Base-by-base conservation (phyloP, 2,888 invertebrate genomes). In the Coecobrya sp. region DNA sequence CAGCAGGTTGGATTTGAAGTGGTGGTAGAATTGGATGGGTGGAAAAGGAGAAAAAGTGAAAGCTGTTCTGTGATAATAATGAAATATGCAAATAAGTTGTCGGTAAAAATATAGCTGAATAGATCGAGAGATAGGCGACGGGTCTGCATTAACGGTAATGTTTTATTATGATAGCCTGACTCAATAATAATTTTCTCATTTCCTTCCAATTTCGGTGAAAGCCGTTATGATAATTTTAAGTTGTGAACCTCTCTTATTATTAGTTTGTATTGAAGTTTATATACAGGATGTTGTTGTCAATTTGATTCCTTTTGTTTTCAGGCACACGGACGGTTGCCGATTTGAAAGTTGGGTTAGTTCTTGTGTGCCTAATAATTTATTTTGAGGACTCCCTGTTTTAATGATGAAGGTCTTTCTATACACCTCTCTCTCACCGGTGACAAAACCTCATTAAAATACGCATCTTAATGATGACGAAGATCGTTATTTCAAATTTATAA, bases 1-100 rank as follows among this genome's bases (percentile, higher is more conserved):
- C 90, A 85, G 90, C 90, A 90, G 90, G 90, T 90, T 86, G 86
- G 62, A 81, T 52, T 25, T 55, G 52, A 52, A 70, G 49, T 82
- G 36, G 81, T 70, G 3, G 22, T 62, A 30, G 82, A 36, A 59
- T 8, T 25, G 4, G 27, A 49, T 65, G 10, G 25, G 36, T 2
- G 36, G 7, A 7, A 36, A 7, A 36, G 36, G 7, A 65, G 1
- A 36, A 22, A 62, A 86, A 45, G 86, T 42, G 49, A 81, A 88
- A 81, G 65, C 30, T 68, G 76, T 59, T 36, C 19, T 36, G 19
- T 65, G 62, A 45, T 30, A 25, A 65, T 65, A 27, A 65, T 45
- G 76, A 85, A 68, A 55, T 86, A 90, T 85, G 86, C 65, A 90
- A 90, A 90, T 90, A 62, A 90, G 86, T 36, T 27, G 49, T 65